These are phyloP conservation scores for Girardinichthys multiradiatus DNA, from an alignment of 2,113 vertebrate genomes.

Conservation along the genomic window DNA sequence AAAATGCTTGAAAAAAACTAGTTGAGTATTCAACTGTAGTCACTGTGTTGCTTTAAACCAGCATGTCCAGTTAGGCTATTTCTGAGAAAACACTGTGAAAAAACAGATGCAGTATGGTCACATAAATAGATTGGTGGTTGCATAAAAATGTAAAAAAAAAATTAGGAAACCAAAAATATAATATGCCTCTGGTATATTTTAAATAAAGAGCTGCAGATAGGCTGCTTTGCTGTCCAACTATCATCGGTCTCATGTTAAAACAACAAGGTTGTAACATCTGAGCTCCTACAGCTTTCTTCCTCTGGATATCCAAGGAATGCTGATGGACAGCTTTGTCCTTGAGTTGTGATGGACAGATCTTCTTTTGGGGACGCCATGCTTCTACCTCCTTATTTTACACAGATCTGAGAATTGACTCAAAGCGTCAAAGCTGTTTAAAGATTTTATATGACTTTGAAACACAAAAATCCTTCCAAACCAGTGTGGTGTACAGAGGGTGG, in stretches of 20 bases:
- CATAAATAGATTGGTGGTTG: slow-evolving; percentile 10
- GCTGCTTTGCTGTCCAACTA: slow-evolving; percentile 24
- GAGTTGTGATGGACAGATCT: slow-evolving; percentile 1
- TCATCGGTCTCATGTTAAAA: background rate
- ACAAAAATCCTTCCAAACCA: slow-evolving; percentile 13
- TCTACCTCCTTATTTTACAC: slow-evolving; percentile 49
- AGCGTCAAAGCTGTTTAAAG: slow-evolving; percentile 36
- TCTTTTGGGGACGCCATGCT: slow-evolving; percentile 22
- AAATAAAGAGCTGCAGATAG: slow-evolving; percentile 10
- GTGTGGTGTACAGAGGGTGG: background rate
- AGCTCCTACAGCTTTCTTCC: slow-evolving; percentile 22
- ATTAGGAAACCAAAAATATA: background rate
- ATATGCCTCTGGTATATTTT: slow-evolving; percentile 6
- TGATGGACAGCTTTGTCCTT: slow-evolving; percentile 26
- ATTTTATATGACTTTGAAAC: slow-evolving; percentile 10
- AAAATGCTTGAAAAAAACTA: background rate
- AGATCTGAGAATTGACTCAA: slow-evolving; percentile 42
- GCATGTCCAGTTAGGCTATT: slow-evolving; percentile 47
- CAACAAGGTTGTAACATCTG: slow-evolving; percentile 15
- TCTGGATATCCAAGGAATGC: slow-evolving; percentile 37
- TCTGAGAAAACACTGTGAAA: slow-evolving; percentile 49
- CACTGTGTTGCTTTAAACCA: slow-evolving; percentile 52
- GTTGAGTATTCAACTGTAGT: slow-evolving; percentile 42
- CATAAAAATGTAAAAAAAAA: background rate
- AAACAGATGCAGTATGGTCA: slow-evolving; percentile 12